Percentiles rank a stretch among this genome's conserved stretches.
phyloP scores from a whole-genome alignment of 2,113 vertebrate species.

The Macrotus californicus region DNA sequence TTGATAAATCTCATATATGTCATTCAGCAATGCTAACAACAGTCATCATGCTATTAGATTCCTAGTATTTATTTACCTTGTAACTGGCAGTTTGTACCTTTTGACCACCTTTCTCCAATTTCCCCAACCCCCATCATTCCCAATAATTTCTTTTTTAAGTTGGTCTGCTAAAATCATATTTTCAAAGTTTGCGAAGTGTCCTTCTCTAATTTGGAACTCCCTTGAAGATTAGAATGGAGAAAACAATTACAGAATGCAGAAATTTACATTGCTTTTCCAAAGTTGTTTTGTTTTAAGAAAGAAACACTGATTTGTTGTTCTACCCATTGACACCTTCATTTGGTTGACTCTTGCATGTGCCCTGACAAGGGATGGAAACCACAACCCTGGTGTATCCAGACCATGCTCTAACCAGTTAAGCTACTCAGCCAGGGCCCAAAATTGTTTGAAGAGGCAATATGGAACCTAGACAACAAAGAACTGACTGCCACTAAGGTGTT shows the following conservation, averaged over 20 bases:
- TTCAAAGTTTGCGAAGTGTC: background rate
- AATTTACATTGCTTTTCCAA: background rate
- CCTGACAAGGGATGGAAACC: too few relatives aligned
- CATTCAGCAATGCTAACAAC: background rate
- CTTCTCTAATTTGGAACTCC: background rate
- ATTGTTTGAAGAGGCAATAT: background rate
- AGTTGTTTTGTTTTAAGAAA: background rate
- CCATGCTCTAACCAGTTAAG: too few relatives aligned
- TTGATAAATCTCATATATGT: background rate
- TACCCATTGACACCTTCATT: too few relatives aligned
- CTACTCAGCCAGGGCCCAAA: too few relatives aligned
- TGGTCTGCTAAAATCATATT: background rate
- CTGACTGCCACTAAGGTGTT: background rate
- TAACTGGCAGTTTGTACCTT: background rate
- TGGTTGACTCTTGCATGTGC: too few relatives aligned
- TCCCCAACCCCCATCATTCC: background rate
- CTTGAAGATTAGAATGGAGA: background rate
- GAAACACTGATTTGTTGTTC: too few relatives aligned
- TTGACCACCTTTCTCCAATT: background rate
- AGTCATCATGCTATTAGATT: background rate
- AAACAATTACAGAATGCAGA: background rate
- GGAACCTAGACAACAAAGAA: background rate
- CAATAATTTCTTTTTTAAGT: background rate
- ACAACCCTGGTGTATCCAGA: too few relatives aligned
- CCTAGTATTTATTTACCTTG: background rate